Evolutionary conservation across 2,888 invertebrate genomes (phyloP), one percentile per base, ranked within the genome.

Genomic region (Pimpla rufipes): DNA sequence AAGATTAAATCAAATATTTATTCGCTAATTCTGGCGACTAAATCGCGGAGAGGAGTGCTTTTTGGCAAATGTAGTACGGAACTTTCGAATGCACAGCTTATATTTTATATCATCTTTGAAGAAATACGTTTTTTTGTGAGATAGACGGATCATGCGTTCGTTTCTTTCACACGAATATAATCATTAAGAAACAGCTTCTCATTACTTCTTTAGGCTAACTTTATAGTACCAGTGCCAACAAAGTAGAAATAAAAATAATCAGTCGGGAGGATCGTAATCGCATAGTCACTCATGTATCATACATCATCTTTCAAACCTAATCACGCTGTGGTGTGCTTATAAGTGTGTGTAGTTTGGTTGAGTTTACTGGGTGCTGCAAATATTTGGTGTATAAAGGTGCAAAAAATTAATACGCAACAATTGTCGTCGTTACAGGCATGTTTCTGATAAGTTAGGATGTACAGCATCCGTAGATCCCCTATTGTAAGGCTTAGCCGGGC

Each of bases 371-470:
- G 35, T 16, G 18, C 18, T 57, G 13, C 13, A n/a, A 2, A 29
- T 55, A 50, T 52, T 52, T n/a, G 35, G 11, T 59, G 35, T n/a
- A 0, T 16, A 5, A 5, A 59, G 16, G 7, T 50, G 21, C n/a
- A 57, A 66, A 59, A 47, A 62, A 37, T 29, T 52, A 77, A 80
- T 76, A 16, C 50, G 70, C 40, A 81, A 70, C 55, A 42, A 81
- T 75, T 67, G 57, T 81, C 62, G 74, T 82, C 75, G 78, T 85
- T 85, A 18, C 85, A 85, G 85, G 82, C 80, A 79, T 84, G 80
- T 80, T 84, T 76, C 71, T 71, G 62, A 80, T 80, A 78, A 84
- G 68, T 78, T 85, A 77, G 79, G 73, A 82, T 78, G 82, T 79
- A 78, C 80, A 47, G 52, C 76, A 45, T 84, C 47, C 59, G 68